A percentile compares a stretch with the other conserved stretches of the same genome.
These are phyloP conservation scores for Bovichtus diacanthus DNA, from an alignment of 2,797 vertebrate genomes.

Conservation along the genomic window DNA sequence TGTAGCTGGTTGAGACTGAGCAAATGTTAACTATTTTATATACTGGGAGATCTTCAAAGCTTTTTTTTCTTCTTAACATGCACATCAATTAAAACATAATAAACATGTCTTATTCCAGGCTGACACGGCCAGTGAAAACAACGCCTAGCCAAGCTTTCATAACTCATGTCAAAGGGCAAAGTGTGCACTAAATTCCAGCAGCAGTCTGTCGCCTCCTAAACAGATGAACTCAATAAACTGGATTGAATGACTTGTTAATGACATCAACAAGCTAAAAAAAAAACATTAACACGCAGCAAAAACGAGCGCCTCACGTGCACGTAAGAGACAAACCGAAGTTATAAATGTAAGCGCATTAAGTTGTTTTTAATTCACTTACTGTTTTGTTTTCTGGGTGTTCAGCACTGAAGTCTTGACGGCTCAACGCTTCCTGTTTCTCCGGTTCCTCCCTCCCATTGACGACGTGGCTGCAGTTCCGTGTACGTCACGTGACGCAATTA, in stretches of 20 bases:
- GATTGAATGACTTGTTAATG: background rate
- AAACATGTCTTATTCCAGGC: background rate
- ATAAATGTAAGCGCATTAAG: rapidly evolving
- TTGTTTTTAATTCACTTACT: slow-evolving; percentile 55
- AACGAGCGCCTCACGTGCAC: rapidly evolving
- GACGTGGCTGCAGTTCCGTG: slow-evolving; percentile 68
- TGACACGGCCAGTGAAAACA: background rate
- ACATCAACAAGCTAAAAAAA: background rate
- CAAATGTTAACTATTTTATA: background rate
- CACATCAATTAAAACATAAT: background rate
- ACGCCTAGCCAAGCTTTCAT: background rate
- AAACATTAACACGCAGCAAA: background rate
- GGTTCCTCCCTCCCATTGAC: background rate
- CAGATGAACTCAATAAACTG: slow-evolving; percentile 33
- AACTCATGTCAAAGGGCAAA: slow-evolving; percentile 38
- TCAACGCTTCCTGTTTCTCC: slow-evolving; percentile 28
- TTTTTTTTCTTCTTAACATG: background rate
- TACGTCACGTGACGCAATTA: slow-evolving; percentile 44
- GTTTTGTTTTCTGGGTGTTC: background rate
- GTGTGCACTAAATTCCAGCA: slow-evolving; percentile 16
- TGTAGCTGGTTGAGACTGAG: background rate
- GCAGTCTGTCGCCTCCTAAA: background rate
- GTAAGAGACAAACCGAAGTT: background rate
- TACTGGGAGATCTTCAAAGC: background rate
- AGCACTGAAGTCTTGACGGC: background rate